phyloP scores from a whole-genome alignment of 2,888 invertebrate species.

The Acleris literana region DNA sequence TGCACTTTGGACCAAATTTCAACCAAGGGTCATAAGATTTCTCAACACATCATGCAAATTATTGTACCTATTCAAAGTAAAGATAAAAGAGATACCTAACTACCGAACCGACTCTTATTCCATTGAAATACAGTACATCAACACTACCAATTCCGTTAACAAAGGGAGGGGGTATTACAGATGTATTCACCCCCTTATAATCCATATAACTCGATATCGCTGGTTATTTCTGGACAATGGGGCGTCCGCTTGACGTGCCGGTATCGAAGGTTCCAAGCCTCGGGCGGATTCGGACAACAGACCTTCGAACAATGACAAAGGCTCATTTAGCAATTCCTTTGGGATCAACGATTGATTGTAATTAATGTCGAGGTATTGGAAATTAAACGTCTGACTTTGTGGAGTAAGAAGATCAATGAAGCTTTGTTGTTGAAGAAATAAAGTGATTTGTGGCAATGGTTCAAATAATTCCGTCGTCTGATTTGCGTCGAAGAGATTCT shows the following conservation, averaged over 20 bases:
- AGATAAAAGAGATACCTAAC: too few species aligned
- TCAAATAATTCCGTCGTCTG: too few species aligned
- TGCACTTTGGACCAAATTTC: too few species aligned
- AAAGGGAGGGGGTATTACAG: neutral
- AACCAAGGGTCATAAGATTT: too few species aligned
- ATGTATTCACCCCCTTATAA: neutral
- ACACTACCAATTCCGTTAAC: neutral
- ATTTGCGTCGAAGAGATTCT: too few species aligned
- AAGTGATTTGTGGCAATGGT: neutral
- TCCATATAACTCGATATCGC: neutral
- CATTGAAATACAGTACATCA: neutral
- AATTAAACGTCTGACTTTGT: neutral
- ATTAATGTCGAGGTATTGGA: slow-evolving; percentile 10
- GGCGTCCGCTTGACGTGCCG: slow-evolving; percentile 1
- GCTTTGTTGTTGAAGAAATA: neutral
- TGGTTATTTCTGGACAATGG: slow-evolving; percentile 13
- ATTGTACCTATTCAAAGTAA: too few species aligned
- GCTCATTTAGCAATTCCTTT: slow-evolving; percentile 12
- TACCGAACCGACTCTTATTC: too few species aligned
- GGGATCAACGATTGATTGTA: slow-evolving; percentile 6
- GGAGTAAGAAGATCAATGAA: neutral
- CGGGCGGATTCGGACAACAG: neutral
- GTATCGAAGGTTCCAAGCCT: neutral
- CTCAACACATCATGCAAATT: too few species aligned
- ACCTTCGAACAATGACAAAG: slow-evolving; percentile 12